Evolutionary conservation across 2,888 invertebrate species (phyloP).

Genomic region (Rotaria magnacalcarata): DNA sequence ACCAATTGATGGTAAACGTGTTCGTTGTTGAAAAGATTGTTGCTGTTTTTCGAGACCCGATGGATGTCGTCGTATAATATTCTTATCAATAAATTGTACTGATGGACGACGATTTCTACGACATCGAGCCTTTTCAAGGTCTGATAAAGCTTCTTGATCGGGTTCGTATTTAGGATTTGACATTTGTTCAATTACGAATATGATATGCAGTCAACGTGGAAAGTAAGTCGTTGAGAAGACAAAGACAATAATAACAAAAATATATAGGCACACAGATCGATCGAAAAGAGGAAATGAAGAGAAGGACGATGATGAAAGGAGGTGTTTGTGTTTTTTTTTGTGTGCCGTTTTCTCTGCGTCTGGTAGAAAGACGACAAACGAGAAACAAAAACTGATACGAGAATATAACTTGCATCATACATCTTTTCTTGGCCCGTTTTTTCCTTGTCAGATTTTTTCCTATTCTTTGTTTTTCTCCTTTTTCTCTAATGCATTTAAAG

Average conservation of each 20-base stretch:
- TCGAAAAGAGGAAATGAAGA: neutral
- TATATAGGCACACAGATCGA: neutral
- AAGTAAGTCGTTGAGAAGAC: neutral
- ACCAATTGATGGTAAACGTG: neutral
- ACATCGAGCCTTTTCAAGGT: neutral
- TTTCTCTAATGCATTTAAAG: neutral
- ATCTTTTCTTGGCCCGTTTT: neutral
- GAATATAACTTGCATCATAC: neutral
- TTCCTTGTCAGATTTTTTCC: neutral
- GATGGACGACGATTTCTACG: neutral
- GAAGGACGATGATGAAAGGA: neutral
- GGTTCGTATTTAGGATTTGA: neutral
- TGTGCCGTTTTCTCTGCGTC: neutral
- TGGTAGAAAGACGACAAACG: neutral
- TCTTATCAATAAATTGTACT: constrained; percentile 34
- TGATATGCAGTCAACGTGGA: neutral
- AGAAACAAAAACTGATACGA: neutral
- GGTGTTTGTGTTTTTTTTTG: neutral
- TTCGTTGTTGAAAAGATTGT: neutral
- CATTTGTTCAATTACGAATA: neutral
- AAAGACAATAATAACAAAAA: neutral
- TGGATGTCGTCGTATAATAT: neutral
- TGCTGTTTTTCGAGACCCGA: neutral
- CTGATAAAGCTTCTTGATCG: neutral
- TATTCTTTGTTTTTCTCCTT: neutral